Evolutionary conservation across 2,113 vertebrate genomes (phyloP).

Genomic region (Spea multiplicata): DNA sequence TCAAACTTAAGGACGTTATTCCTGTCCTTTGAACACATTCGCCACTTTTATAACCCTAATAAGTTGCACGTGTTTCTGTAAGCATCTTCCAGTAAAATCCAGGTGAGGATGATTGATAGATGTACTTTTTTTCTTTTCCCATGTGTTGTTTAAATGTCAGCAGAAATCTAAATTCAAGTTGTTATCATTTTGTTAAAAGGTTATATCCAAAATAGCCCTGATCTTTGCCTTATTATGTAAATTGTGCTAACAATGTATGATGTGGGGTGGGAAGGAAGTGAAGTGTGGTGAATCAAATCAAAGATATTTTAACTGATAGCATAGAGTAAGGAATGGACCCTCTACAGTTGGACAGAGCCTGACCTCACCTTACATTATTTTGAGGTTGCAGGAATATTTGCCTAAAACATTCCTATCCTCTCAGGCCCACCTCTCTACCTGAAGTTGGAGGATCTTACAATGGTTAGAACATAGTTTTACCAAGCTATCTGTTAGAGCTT

Average conservation of each 20-base stretch:
- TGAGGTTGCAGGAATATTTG: no score
- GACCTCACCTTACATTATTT: no score
- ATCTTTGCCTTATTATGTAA: slow-evolving; percentile 32
- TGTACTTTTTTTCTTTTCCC: slow-evolving; percentile 5
- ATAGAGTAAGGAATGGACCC: not conserved
- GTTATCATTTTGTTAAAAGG: slow-evolving; percentile 45
- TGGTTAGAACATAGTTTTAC: no score
- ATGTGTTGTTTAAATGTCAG: slow-evolving; percentile 38
- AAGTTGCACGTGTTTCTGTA: slow-evolving; percentile 1
- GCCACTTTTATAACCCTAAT: slow-evolving; percentile 14
- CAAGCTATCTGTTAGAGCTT: no score
- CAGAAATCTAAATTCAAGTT: slow-evolving; percentile 28
- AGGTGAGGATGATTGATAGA: slow-evolving; percentile 29
- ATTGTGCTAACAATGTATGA: slow-evolving; percentile 20
- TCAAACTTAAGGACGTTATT: slow-evolving; percentile 22
- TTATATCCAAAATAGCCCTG: slow-evolving; percentile 33
- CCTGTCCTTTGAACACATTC: slow-evolving; percentile 12
- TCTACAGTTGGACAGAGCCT: no score
- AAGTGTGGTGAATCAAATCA: not conserved
- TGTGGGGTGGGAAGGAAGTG: not conserved
- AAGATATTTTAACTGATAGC: slow-evolving; percentile 2
- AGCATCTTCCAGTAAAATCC: not conserved
- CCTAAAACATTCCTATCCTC: no score
- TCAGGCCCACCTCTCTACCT: no score
- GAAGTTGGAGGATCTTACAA: no score